Evolutionary conservation across 1,140 invertebrate genomes (phyloP), one percentile per base, ranked within the genome.

Genomic region (Heterodera schachtii): DNA sequence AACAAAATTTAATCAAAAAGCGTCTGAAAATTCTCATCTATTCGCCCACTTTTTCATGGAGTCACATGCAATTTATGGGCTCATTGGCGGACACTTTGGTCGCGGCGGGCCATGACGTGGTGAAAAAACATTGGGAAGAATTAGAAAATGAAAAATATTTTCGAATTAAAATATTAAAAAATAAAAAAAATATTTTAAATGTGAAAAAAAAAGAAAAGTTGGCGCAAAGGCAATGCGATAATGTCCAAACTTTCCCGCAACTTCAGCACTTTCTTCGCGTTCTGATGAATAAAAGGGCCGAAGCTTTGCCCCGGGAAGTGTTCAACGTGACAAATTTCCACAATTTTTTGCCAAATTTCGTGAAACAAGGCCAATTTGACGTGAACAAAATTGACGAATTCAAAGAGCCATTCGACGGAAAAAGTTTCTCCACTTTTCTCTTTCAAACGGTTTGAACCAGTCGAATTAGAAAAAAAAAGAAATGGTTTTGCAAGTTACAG

Each of bases 101-200:
- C 57, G 83, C 84, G 16, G 79, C 84, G 60, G 83, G 83, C 13
- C 84, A 84, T 82, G 84, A 86, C 69, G 83, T 86, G 73, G 83
- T 84, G 21, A 67, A 70, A 16, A 73, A 13, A 5, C 11, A 11
- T 2, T 49, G 47, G 4, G 9, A 52, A 52, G 6, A 52, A n/a
- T n/a, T n/a, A n/a, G n/a, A 6, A 6, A 52, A 8, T 52, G 11
- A 52, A 8, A 8, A 52, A 8, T 2, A 6, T 52, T 60, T 41
- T 46, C n/a, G 6, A 76, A 16, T 70, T 16, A 16, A 44, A 41
- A 7, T 44, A 3, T 43, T 71, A 19, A 16, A 13, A 71, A 19
- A 19, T 46, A 3, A 71, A 71, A 52, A 52, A 19, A 43, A 43
- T 11, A 3, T 41, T 52, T 52, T 52, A 52, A 52, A 8, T 52